Percentiles rank a stretch among this genome's conserved stretches.
Evolutionary conservation across 2,888 invertebrate genomes (phyloP).

Genomic region (Drosophila basisetae): DNA sequence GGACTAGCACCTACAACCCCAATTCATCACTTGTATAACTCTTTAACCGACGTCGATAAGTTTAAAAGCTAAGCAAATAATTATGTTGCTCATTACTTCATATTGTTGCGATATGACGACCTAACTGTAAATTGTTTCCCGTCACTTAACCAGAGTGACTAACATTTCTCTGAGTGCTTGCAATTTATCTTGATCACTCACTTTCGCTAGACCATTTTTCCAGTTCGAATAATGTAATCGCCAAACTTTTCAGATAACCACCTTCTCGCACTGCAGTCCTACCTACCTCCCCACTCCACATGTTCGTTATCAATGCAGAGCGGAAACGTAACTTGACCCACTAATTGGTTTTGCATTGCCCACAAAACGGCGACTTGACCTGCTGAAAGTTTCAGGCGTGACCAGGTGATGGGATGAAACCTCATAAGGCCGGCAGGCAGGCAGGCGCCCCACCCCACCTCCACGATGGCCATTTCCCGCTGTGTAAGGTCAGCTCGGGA

Average conservation of each 20-base stretch:
- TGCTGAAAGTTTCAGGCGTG: conserved; percentile 66
- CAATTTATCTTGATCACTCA: conserved; percentile 2
- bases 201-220: conserved; percentile 10
- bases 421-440: conserved; percentile 46
- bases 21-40: not conserved
- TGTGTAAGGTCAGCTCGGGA: conserved; percentile 70
- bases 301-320: conserved; percentile 19
- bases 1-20: not conserved
- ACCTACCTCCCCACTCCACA: not conserved
- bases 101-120: not conserved
- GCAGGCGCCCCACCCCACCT: conserved; percentile 7
- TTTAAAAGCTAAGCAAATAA: not conserved
- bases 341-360: conserved; percentile 65
- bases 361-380: conserved; percentile 65
- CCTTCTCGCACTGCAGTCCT: not conserved
- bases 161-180: not conserved
- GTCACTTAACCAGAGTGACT: not conserved
- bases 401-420: conserved; percentile 71
- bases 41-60: not conserved
- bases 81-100: not conserved
- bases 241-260: not conserved
- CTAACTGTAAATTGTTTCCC: not conserved
- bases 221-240: conserved; percentile 7
- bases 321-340: conserved; percentile 62
- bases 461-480: conserved; percentile 37